Evolutionary conservation across 2,113 vertebrate genomes (phyloP).

Genomic region (Antechinus flavipes): DNA sequence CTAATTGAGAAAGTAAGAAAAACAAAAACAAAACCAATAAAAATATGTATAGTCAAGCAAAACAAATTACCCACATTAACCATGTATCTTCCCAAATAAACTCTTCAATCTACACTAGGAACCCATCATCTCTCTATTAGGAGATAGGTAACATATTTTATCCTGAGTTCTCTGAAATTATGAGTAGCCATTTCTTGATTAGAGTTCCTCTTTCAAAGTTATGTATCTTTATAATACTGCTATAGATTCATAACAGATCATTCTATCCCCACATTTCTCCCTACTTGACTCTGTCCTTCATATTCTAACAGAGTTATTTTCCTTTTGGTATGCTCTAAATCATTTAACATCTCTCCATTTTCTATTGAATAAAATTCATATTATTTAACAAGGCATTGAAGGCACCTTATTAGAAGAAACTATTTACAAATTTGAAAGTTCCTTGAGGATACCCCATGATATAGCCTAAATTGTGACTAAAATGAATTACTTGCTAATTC

Average conservation of each 20-base stretch:
- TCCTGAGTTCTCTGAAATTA: neutral
- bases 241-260: neutral
- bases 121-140: neutral
- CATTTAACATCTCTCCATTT: neutral
- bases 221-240: neutral
- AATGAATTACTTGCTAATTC: neutral
- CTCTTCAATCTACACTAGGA: neutral
- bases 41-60: neutral
- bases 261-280: neutral
- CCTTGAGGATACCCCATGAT: neutral
- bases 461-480: neutral
- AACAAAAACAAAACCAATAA: neutral
- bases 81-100: neutral
- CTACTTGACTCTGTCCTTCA: neutral
- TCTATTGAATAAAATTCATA: neutral
- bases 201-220: neutral
- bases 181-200: neutral
- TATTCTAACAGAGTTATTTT: neutral
- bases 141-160: neutral
- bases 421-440: no score
- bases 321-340: neutral
- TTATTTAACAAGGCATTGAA: neutral
- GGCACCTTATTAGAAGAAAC: neutral
- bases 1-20: neutral
- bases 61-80: neutral